Percentiles rank a stretch among this genome's conserved stretches.
Conservation (phyloP, 2,113 vertebrate species). For the Motacilla alba region DNA sequence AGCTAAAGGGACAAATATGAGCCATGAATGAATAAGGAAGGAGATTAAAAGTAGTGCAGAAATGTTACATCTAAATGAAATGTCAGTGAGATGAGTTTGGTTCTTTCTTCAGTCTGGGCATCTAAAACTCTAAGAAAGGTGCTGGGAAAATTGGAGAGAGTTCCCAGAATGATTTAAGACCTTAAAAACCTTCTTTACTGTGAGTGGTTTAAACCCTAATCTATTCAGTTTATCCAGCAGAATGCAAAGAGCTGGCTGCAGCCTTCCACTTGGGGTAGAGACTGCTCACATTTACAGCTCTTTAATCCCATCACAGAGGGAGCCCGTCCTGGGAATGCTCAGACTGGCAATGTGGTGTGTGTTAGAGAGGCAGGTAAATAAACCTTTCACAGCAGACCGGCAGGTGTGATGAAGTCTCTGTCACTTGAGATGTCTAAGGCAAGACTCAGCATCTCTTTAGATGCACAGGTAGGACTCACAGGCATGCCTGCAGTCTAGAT, state of each 20-base stretch:
- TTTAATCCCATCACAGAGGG: conserved; percentile 10
- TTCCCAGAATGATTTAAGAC: conserved; percentile 1
- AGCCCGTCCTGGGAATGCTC: neutral
- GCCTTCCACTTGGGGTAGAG: conserved; percentile 15
- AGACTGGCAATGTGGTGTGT: neutral
- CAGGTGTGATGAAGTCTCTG: neutral
- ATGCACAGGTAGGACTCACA: neutral
- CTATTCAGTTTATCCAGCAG: conserved; percentile 1
- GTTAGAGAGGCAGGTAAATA: neutral
- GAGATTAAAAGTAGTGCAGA: neutral
- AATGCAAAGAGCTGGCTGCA: conserved; percentile 11
- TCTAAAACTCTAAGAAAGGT: neutral
- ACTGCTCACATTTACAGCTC: conserved; percentile 28
- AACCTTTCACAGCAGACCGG: neutral
- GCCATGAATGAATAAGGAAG: neutral
- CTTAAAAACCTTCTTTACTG: neutral
- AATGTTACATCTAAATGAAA: neutral
- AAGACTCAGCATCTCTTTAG: neutral
- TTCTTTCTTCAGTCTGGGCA: neutral
- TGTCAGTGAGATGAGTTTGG: neutral
- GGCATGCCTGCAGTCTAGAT: neutral
- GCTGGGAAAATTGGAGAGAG: neutral
- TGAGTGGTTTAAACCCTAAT: neutral
- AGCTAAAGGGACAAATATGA: neutral
- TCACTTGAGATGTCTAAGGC: neutral